A percentile compares a stretch with the other conserved stretches of the same genome.
These are phyloP conservation scores for Sigmodon hispidus DNA, from an alignment of 2,113 vertebrate species.

Conservation along the genomic window DNA sequence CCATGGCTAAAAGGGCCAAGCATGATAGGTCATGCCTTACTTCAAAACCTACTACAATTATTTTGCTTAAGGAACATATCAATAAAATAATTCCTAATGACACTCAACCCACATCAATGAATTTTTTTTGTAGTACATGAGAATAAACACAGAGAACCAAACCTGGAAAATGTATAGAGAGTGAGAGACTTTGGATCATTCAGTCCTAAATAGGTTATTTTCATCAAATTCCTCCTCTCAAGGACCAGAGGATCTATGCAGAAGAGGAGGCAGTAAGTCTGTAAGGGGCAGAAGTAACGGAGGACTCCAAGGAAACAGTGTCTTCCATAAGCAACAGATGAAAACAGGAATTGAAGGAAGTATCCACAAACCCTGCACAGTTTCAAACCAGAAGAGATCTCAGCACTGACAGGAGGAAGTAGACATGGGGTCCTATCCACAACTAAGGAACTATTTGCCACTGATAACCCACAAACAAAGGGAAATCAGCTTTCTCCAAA, in stretches of 20 bases:
- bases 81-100: not conserved
- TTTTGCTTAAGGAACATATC: not conserved
- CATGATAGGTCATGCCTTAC: not conserved
- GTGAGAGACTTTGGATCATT: not conserved
- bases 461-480: not conserved
- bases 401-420: not conserved
- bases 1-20: not conserved
- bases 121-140: not conserved
- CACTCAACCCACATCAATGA: not conserved
- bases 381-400: not conserved
- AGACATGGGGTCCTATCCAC: not conserved
- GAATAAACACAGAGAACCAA: not conserved
- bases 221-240: not conserved
- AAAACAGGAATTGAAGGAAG: not conserved
- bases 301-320: not conserved
- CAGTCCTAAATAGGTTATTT: not conserved
- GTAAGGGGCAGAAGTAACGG: not conserved
- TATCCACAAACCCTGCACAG: not conserved
- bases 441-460: not conserved
- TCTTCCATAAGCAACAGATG: not conserved
- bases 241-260: not conserved
- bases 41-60: not conserved
- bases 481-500: not conserved
- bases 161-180: not conserved
- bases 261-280: no score